phyloP scores from a whole-genome alignment of 2,888 invertebrate genomes.

The Cantharis nigra region DNA sequence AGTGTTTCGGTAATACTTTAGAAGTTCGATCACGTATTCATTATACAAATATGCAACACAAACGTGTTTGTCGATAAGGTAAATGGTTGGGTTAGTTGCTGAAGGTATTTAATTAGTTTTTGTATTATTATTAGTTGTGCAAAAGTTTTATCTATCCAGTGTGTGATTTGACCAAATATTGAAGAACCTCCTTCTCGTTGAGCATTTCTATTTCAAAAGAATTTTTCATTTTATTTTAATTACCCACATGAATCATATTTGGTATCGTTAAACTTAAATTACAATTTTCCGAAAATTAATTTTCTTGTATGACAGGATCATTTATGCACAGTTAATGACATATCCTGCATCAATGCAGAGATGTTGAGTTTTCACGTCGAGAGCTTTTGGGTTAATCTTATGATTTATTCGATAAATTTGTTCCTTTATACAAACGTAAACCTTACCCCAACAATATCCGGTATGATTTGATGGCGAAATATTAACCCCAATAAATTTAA shows the following conservation, averaged over 20 bases:
- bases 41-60: slow-evolving; percentile 4
- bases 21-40: slow-evolving; percentile 19
- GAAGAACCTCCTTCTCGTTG: not conserved
- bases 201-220: not conserved
- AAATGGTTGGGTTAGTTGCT: not conserved
- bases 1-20: slow-evolving; percentile 6
- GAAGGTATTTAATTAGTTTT: not conserved
- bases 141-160: not conserved
- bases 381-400: not conserved
- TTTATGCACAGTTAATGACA: not conserved
- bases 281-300: not conserved
- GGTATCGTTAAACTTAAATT: not conserved
- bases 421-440: slow-evolving; percentile 1
- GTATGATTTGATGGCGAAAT: not conserved
- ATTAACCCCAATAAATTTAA: not conserved
- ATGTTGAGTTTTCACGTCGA: not conserved
- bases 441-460: not conserved
- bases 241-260: not conserved
- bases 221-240: not conserved
- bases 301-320: not conserved
- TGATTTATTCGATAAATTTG: not conserved
- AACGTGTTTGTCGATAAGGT: not conserved
- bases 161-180: not conserved
- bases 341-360: not conserved
- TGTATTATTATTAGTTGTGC: not conserved